Percentiles rank a stretch among this genome's conserved stretches.
Evolutionary conservation across 1,140 invertebrate species (phyloP).

Genomic region (Oscheius sp.): DNA sequence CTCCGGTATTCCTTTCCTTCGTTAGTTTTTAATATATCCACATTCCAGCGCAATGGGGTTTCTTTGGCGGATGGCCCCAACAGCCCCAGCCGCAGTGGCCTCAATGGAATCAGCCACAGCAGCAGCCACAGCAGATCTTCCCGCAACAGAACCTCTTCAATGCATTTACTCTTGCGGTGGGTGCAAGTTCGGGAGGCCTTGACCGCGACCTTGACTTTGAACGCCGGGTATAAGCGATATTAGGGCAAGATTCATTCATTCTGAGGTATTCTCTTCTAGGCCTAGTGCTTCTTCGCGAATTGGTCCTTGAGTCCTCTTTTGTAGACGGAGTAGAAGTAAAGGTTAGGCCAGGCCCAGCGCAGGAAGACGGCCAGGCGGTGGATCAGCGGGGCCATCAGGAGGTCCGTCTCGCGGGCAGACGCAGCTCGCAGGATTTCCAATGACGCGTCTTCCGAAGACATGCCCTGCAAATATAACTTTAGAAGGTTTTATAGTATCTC

Average conservation of each 20-base stretch:
- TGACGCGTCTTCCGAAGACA: conserved; percentile 35
- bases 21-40: too few species aligned
- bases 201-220: too few species aligned
- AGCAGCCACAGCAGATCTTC: too few species aligned
- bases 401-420: conserved; percentile 21
- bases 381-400: conserved; percentile 30
- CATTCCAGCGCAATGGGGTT: too few species aligned
- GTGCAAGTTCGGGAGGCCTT: too few species aligned
- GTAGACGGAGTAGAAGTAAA: conserved; percentile 35
- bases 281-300: conserved; percentile 13
- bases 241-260: neutral
- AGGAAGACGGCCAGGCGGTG: conserved; percentile 35
- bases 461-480: conserved; percentile 5
- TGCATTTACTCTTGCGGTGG: too few species aligned
- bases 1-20: too few species aligned
- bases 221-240: too few species aligned
- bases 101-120: too few species aligned
- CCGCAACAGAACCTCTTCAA: too few species aligned
- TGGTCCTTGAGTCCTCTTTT: conserved; percentile 28
- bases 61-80: too few species aligned
- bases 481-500: neutral
- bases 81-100: too few species aligned
- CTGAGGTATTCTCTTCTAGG: neutral
- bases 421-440: conserved; percentile 19
- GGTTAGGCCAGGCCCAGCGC: conserved; percentile 32